Evolutionary conservation across 2,888 invertebrate species (phyloP), one percentile per base, ranked within the genome.

Genomic region (Acronicta alni): DNA sequence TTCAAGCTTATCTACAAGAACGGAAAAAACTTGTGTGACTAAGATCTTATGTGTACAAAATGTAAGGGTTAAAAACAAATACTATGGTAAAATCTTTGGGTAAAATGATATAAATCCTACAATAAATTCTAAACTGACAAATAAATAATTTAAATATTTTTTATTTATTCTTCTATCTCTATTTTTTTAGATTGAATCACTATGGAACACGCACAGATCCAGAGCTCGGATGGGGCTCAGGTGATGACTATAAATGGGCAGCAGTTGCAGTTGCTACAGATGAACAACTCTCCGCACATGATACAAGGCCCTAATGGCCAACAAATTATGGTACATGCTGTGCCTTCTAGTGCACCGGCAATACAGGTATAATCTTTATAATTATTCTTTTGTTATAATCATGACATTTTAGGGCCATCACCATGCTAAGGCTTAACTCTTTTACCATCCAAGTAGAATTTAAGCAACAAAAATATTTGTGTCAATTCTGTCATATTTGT

Each of bases 291-390:
- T 0, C 95, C 96, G 0, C 96, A 96, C 77, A 95, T 96, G 80
- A 95, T 96, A 57, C 96, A 96, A 79, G 95, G 96, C 0, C 95
- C 96, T 0, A 96, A 95, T 57, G 96, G 96, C 0, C 96, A 97
- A 83, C 97, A 96, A 82, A 96, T 97, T 39, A 95, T 97, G 82
- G 95, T 97, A 0, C 97, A 97, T 78, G 89, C 96, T 0, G 95
- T 97, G 71, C 96, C 96, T 0, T 94, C 96, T 16, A 90, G 92
- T 37, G 92, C 92, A 0, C 95, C 95, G 59, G 82, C 95, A 12
- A 95, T 97, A 74, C 96, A 96, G 92, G 95, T 96, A 67, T 9
- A 16, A 14, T 32, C 14, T 14, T 1, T 32, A n/a, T 12, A 6
- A 0, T 14, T 12, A 3, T 32, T n/a, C 9, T 26, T 9, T 0